Conservation (phyloP, 2,888 invertebrate genomes). For the Dasypolia templi region DNA sequence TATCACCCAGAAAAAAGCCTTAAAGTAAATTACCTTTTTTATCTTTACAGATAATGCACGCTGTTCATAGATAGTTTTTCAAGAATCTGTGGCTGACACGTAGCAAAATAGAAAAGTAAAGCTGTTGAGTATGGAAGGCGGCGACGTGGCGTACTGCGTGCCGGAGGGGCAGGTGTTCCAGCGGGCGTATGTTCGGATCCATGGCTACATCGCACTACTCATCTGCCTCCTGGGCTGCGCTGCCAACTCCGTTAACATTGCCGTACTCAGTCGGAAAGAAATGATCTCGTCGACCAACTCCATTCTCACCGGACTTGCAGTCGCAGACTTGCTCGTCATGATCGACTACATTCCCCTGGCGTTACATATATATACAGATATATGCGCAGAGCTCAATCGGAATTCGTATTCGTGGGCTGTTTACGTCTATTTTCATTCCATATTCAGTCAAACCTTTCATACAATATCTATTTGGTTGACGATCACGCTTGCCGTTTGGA, state of each 20-base stretch:
- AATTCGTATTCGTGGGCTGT: conserved; percentile 94
- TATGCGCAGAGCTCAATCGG: conserved; percentile 84
- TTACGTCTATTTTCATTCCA: conserved; percentile 96
- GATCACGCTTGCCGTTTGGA: conserved; percentile 97
- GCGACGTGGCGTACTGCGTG: conserved; percentile 86
- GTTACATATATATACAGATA: conserved; percentile 93
- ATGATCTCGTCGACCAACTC: conserved; percentile 98
- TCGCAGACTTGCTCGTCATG: conserved; percentile 98
- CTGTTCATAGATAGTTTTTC: conserved; percentile 46
- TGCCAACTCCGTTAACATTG: conserved; percentile 97
- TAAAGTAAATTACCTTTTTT: conserved; percentile 45
- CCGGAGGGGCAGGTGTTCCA: conserved; percentile 91
- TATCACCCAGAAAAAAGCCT: conserved; percentile 27
- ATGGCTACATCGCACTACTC: conserved; percentile 96
- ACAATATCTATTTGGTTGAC: conserved; percentile 98
- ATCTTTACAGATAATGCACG: conserved; percentile 62
- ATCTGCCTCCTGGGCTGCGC: conserved; percentile 97
- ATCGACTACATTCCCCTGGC: conserved; percentile 98
- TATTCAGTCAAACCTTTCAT: conserved; percentile 96
- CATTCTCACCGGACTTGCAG: conserved; percentile 97
- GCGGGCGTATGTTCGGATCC: conserved; percentile 92
- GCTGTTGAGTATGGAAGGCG: conserved; percentile 68
- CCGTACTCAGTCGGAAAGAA: conserved; percentile 96
- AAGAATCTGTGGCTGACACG: conserved; percentile 31
- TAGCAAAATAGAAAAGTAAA: conserved; percentile 47